Evolutionary conservation across 2,113 vertebrate species (phyloP), one percentile per base, ranked within the genome.

Genomic region (Orthonyx spaldingii): DNA sequence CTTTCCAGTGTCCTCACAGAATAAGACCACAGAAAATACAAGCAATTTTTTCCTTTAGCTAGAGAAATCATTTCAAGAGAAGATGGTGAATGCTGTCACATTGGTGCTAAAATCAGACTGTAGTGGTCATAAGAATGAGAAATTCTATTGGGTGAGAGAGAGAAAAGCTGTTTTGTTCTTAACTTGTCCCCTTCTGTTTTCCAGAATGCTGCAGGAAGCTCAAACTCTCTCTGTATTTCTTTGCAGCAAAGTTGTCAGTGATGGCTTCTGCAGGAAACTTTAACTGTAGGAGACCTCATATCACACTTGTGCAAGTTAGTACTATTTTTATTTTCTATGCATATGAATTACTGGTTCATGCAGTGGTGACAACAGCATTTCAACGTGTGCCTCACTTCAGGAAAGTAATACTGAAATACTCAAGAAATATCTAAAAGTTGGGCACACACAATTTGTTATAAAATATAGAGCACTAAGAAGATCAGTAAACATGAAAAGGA

Each of bases 101-200:
- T 27, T 87, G 56, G 16, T 87, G 49, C 65, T 83, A 65, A 71
- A 71, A 70, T 20, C n/a, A 57, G 68, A 61, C 50, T 55, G 23
- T 27, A 20, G 35, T 2, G 1, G 63, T 59, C 86, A 66, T 10
- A 86, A 61, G 71, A 97, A 93, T 57, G 86, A 92, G 41, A 75
- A 88, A 23, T 33, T 50, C 59, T 85, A n/a, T 59, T 88, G 84
- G 61, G 7, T 49, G 53, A 83, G 32, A 90, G 64, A 96, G 59
- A 96, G 84, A 95, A 95, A 96, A 84, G 90, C 69, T 80, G 20
- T 70, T 91, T 94, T 96, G 85, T 92, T 97, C 69, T 65, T 75
- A 64, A 79, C 8, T 15, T 55, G 72, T 66, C 64, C 41, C 59
- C 42, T 94, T 94, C 85, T 70, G 42, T 87, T 84, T 93, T 84